Percentiles rank a stretch among this genome's conserved stretches.
Evolutionary conservation across 2,888 invertebrate genomes (phyloP).

Genomic region (Catocala sponsa): DNA sequence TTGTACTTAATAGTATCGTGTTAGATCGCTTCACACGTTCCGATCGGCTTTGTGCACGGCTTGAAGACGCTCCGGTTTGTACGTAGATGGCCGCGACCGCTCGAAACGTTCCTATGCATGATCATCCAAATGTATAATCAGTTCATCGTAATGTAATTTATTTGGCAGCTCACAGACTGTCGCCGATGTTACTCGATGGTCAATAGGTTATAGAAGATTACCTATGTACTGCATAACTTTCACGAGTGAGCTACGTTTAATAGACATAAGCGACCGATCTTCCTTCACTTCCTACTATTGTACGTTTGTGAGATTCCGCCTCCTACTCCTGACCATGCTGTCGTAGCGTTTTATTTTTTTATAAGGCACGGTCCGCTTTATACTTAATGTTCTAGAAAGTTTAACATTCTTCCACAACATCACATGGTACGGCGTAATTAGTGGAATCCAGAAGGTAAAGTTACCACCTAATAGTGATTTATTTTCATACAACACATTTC

Average conservation of each 20-base stretch:
- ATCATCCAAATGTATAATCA: slow-evolving; percentile 25
- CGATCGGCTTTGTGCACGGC: slow-evolving; percentile 56
- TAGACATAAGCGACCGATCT: slow-evolving; percentile 69
- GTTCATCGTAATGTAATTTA: slow-evolving; percentile 38
- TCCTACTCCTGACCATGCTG: slow-evolving; percentile 35
- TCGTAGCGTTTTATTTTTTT: slow-evolving; percentile 23
- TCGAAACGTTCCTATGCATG: slow-evolving; percentile 30
- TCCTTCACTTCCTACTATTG: slow-evolving; percentile 52
- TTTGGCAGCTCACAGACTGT: slow-evolving; percentile 46
- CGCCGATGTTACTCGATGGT: slow-evolving; percentile 39
- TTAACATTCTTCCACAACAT: slow-evolving; percentile 21
- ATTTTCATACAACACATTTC: slow-evolving; percentile 74
- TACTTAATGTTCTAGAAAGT: slow-evolving; percentile 16
- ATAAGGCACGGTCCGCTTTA: slow-evolving; percentile 33
- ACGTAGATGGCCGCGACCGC: slow-evolving; percentile 31
- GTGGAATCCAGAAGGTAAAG: slow-evolving; percentile 58
- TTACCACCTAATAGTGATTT: slow-evolving; percentile 70
- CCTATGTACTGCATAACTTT: slow-evolving; percentile 59
- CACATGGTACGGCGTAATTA: slow-evolving; percentile 32
- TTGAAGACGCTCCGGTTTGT: slow-evolving; percentile 41
- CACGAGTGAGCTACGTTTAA: slow-evolving; percentile 72
- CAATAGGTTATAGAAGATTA: slow-evolving; percentile 52
- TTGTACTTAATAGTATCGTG: slow-evolving; percentile 55
- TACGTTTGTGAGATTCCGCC: slow-evolving; percentile 39
- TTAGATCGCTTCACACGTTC: slow-evolving; percentile 56